Evolutionary conservation across 2,113 vertebrate genomes (phyloP).

Genomic region (Phocoena phocoena): DNA sequence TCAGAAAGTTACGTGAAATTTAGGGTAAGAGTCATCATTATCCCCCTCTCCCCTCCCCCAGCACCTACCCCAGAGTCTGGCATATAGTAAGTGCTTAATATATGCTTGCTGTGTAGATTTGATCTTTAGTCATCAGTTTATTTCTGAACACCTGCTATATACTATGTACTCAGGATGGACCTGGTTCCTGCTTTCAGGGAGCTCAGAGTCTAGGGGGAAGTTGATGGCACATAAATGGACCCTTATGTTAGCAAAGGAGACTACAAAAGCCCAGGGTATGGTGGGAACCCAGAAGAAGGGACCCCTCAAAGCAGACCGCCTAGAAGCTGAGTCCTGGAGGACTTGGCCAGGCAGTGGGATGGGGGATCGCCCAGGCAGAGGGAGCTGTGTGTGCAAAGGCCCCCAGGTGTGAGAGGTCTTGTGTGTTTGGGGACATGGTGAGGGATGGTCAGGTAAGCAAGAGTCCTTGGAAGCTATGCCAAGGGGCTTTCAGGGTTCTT

Average conservation of each 20-base stretch:
- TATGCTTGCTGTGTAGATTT: neutral
- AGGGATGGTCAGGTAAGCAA: neutral
- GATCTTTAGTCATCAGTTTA: neutral
- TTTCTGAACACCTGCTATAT: neutral
- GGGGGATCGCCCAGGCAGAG: neutral
- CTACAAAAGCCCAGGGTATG: neutral
- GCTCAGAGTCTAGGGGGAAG: neutral
- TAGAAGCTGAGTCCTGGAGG: neutral
- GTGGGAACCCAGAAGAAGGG: neutral
- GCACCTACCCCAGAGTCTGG: neutral
- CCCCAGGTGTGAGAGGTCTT: neutral
- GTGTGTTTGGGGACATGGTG: neutral
- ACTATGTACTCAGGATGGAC: neutral
- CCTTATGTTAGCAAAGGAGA: accelerated
- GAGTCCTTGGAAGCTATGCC: neutral
- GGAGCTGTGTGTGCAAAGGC: neutral
- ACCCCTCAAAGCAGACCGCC: neutral
- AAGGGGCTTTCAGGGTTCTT: neutral
- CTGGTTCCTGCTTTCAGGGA: neutral
- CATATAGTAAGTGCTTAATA: neutral
- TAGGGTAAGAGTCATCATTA: neutral
- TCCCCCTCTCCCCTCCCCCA: neutral
- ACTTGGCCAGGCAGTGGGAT: neutral
- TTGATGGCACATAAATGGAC: too few relatives aligned
- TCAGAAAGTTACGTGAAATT: conserved; percentile 4